phyloP scores from a whole-genome alignment of 2,797 vertebrate genomes.

The Enteromius unitaeniatus region DNA sequence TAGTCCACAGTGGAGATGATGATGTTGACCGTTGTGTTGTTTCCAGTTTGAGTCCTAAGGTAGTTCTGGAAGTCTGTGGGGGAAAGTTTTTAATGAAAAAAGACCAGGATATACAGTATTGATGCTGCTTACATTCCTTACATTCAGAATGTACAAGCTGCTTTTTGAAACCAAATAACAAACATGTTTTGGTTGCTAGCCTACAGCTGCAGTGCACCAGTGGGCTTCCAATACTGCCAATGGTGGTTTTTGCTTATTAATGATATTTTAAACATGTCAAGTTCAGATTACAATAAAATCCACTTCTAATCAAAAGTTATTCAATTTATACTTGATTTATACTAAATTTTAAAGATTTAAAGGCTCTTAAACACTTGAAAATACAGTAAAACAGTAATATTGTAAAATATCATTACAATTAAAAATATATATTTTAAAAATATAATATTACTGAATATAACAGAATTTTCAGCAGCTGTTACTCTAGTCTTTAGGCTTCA shows the following conservation, averaged over 20 bases:
- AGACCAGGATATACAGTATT: background rate
- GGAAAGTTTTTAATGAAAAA: conserved; percentile 1
- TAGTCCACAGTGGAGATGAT: conserved; percentile 97
- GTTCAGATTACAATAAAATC: background rate
- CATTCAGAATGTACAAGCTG: background rate
- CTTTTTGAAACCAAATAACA: background rate
- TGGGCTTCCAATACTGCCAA: background rate
- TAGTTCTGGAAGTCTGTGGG: conserved; percentile 93
- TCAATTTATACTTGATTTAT: background rate
- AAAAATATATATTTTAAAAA: background rate
- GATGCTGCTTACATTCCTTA: background rate
- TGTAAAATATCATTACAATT: background rate
- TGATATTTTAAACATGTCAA: conserved; percentile 7
- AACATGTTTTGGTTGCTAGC: background rate
- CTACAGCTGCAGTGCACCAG: background rate
- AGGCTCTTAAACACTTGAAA: background rate
- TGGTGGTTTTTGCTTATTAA: background rate
- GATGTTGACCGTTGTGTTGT: conserved; percentile 96
- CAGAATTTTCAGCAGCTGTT: background rate
- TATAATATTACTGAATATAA: background rate
- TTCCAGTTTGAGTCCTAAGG: conserved; percentile 93
- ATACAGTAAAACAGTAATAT: background rate
- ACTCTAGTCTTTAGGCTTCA: background rate
- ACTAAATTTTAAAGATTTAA: too few species aligned
- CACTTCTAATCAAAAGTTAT: too few species aligned